Evolutionary conservation across 1,140 invertebrate genomes (phyloP), one percentile per base, ranked within the genome.

Genomic region (Psix sp.): DNA sequence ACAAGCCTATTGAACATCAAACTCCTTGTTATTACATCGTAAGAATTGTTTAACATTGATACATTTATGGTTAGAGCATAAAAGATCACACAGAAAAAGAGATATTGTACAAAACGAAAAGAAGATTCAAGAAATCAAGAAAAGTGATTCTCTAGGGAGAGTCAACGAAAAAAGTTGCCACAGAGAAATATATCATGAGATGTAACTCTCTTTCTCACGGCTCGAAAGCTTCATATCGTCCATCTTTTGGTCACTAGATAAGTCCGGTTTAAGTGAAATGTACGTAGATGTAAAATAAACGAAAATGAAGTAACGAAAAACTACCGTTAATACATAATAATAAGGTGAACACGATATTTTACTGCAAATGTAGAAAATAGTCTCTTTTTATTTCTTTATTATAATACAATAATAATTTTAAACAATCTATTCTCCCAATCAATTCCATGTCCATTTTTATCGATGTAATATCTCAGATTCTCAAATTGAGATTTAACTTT

Each of bases 231-330:
- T 70, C 74, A 70, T 70, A 77, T 73, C 74, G 65, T 77, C 43
- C 74, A 46, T 73, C 65, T 65, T 67, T 73, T 29, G 67, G 59
- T 24, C 57, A 35, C 45, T 76, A 68, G 73, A 70, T 73, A 68
- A 67, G 62, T 57, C 48, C 52, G 52, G 46, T 65, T 56, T 77
- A 77, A 77, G 74, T 77, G 70, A 77, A 77, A 77, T 63, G 63
- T 76, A 65, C 62, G 57, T 62, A 39, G 39, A 21, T 51, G 48
- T 63, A 66, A 42, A 56, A 59, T 54, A 63, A 71, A 46, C 54
- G 54, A n/a, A n/a, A n/a, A n/a, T n/a, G n/a, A n/a, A n/a, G n/a
- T n/a, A n/a, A n/a, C n/a, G n/a, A n/a, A n/a, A n/a, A n/a, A n/a
- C n/a, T n/a, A n/a, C n/a, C n/a, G n/a, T n/a, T n/a, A n/a, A n/a